Conservation (phyloP, 2,797 vertebrate genomes). For the Enteromius argenteus region DNA sequence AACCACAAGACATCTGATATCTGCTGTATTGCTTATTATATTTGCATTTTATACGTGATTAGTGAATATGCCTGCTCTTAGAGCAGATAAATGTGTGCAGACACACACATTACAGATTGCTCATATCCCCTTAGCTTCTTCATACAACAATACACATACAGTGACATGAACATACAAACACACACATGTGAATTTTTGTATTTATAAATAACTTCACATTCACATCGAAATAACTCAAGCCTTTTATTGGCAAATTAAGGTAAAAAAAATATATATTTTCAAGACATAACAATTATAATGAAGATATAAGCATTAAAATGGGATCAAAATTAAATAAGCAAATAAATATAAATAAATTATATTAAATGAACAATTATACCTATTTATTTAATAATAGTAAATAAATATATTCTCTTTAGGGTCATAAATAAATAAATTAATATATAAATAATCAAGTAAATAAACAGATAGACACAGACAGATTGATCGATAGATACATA, state of each 20-base stretch:
- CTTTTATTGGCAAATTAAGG: background rate
- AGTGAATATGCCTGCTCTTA: conserved; percentile 17
- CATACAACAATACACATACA: background rate
- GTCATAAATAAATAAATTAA: background rate
- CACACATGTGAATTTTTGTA: background rate
- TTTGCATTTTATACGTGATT: conserved; percentile 38
- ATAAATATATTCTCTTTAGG: background rate
- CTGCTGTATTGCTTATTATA: conserved; percentile 23
- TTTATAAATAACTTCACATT: background rate
- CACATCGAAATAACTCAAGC: background rate
- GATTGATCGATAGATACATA: background rate
- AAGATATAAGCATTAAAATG: background rate
- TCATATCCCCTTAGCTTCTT: background rate
- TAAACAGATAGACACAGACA: background rate
- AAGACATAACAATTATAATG: background rate
- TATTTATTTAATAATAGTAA: background rate
- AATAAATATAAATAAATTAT: background rate
- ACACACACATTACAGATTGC: conserved; percentile 11
- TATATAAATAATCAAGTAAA: background rate
- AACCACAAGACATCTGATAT: conserved; percentile 40
- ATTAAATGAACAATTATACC: background rate
- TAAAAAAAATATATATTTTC: too few relatives aligned
- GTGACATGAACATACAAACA: background rate
- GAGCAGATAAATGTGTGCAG: conserved; percentile 8
- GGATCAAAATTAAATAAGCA: background rate